Evolutionary conservation across 1,140 invertebrate genomes (phyloP).

Genomic region (Drosophila kohkoa): DNA sequence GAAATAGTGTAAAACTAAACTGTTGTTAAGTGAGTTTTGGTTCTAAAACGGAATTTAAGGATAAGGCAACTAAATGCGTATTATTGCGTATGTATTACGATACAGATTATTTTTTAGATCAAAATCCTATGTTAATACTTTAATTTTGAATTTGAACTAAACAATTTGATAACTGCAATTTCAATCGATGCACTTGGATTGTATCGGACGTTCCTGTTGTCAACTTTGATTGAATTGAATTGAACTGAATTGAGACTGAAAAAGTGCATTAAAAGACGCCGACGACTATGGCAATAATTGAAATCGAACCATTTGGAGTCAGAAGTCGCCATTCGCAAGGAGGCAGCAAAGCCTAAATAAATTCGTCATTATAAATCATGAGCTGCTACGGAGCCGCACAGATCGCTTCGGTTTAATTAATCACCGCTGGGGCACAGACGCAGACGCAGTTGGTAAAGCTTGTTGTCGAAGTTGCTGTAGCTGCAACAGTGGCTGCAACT

Average conservation of each 20-base stretch:
- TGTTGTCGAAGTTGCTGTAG: slow-evolving; percentile 8
- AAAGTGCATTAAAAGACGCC: slow-evolving; percentile 38
- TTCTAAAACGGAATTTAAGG: too few relatives aligned
- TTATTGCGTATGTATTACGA: too few relatives aligned
- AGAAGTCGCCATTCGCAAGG: slow-evolving; percentile 1
- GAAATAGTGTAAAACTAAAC: too few relatives aligned
- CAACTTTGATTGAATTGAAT: slow-evolving; percentile 34
- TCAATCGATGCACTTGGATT: neutral
- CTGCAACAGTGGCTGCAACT: slow-evolving; percentile 32
- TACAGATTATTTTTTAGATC: too few relatives aligned
- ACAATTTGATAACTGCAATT: neutral
- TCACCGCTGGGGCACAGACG: slow-evolving; percentile 63
- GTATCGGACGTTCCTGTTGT: neutral
- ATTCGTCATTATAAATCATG: slow-evolving; percentile 84
- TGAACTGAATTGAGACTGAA: slow-evolving; percentile 42
- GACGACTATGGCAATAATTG: slow-evolving; percentile 24
- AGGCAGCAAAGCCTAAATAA: slow-evolving; percentile 72
- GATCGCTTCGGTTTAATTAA: slow-evolving; percentile 63
- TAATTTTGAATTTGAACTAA: slow-evolving; percentile 23
- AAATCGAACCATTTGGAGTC: slow-evolving; percentile 30
- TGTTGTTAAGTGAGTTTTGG: too few relatives aligned
- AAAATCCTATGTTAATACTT: too few relatives aligned
- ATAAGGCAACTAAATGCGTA: too few relatives aligned
- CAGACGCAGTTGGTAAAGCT: neutral
- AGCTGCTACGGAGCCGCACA: slow-evolving; percentile 37